Evolutionary conservation across 2,888 invertebrate genomes (phyloP).

Genomic region (Nemotelus nigrinus): DNA sequence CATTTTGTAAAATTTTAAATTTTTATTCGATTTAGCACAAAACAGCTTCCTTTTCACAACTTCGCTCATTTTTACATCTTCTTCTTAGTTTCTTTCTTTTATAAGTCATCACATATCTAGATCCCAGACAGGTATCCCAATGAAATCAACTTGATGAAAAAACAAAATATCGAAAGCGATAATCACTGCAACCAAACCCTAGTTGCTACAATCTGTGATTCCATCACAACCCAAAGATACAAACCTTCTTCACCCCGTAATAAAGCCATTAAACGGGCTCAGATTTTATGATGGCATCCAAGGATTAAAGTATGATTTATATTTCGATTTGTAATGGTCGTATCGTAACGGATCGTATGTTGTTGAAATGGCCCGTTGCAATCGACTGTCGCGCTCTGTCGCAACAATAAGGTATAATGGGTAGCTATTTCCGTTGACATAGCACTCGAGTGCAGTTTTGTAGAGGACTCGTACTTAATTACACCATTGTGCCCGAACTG

Average conservation of each 20-base stretch:
- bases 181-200: too few species aligned
- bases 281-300: constrained; percentile 38
- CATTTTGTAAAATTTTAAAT: too few species aligned
- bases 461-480: not conserved
- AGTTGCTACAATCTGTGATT: too few species aligned
- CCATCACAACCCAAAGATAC: too few species aligned
- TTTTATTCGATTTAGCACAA: too few species aligned
- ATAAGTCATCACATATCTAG: too few species aligned
- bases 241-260: constrained; percentile 20
- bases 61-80: too few species aligned
- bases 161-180: too few species aligned
- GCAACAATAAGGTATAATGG: constrained; percentile 21
- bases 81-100: too few species aligned
- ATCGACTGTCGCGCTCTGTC: constrained; percentile 16
- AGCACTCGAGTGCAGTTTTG: constrained; percentile 4
- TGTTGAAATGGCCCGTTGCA: constrained; percentile 29
- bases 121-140: too few species aligned
- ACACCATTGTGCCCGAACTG: constrained; percentile 12
- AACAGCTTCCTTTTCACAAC: too few species aligned
- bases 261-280: constrained; percentile 42
- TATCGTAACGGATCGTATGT: not conserved
- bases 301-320: constrained; percentile 42
- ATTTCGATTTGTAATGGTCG: constrained; percentile 26
- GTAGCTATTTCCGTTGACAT: constrained; percentile 9
- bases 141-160: too few species aligned